Evolutionary conservation across 2,113 vertebrate genomes (phyloP).

Genomic region (Empidonax traillii): DNA sequence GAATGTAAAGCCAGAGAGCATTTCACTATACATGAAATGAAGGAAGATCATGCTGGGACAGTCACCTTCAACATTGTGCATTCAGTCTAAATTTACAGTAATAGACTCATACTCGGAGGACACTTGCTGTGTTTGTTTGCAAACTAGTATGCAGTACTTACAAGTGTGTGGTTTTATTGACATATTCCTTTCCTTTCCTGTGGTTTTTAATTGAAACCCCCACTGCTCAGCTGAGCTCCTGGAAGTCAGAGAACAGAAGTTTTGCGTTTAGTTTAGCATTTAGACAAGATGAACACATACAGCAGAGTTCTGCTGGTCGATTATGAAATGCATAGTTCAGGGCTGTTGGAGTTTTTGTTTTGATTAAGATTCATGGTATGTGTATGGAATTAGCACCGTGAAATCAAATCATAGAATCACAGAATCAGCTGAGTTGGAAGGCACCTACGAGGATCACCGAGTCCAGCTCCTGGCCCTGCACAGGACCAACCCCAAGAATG

Average conservation of each 20-base stretch:
- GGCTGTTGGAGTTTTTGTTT: slow-evolving; percentile 3
- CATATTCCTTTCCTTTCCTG: slow-evolving; percentile 81
- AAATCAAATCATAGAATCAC: not conserved
- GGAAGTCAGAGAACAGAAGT: slow-evolving; percentile 73
- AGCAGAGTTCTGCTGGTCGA: slow-evolving; percentile 43
- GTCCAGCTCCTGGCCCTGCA: not conserved
- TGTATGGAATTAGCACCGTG: not conserved
- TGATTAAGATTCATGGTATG: not conserved
- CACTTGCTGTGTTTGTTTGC: slow-evolving; percentile 85
- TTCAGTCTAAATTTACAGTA: slow-evolving; percentile 77
- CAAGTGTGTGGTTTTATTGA: slow-evolving; percentile 85
- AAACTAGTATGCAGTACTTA: slow-evolving; percentile 81
- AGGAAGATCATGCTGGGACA: slow-evolving; percentile 70
- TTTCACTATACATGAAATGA: slow-evolving; percentile 50
- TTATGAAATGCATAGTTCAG: slow-evolving; percentile 52
- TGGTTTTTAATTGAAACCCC: slow-evolving; percentile 86
- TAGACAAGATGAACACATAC: slow-evolving; percentile 64
- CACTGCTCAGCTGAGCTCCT: slow-evolving; percentile 76
- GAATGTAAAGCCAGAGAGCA: slow-evolving; percentile 31
- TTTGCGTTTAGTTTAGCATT: slow-evolving; percentile 72
- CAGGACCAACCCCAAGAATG: not conserved
- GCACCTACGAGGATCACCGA: not conserved
- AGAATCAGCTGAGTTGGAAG: not conserved
- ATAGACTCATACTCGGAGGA: slow-evolving; percentile 73
- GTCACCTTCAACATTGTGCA: slow-evolving; percentile 70